Base-by-base conservation (phyloP, 2,797 vertebrate species). In the Natrix natrix region DNA sequence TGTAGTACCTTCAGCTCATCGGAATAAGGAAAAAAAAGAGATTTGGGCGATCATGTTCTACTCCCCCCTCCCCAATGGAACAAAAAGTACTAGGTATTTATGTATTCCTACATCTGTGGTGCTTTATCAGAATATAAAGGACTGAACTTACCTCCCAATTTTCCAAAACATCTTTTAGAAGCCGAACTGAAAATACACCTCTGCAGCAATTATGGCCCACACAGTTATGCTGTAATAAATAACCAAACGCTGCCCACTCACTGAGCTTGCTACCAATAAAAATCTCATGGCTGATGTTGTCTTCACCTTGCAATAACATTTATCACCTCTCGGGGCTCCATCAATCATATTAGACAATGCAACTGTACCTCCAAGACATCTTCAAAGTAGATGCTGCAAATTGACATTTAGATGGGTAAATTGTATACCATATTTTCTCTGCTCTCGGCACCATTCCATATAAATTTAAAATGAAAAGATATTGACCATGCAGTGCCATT, bases 161-260 rank as follows among this genome's bases (percentile, higher is more conserved):
- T 69, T 54, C 14, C 8, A 91, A 87, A 90, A 95, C 90, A 94
- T 94, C 78, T 92, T 78, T 94, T 86, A 69, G 90, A 37, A 86
- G 74, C 14, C 88, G 89, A 69, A 94, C 54, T 90, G 88, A 94
- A 95, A 94, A 7, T 90, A 87, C 48, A 93, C 95, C 88, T 0
- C 22, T 56, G 69, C 43, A 37, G 92, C 55, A 90, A 43, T 90
- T 88, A 91, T n/a, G 8, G 87, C 24, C 28, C 69, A 86, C 57
- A 95, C 86, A 83, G 78, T 92, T 92, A 92, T 13, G 4, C 90
- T 94, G 59, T 93, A 93, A 95, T 55, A 95, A 95, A 96, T 94
- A 87, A 92, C 3, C 93, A 94, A 32, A 91, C 92, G 95, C 86
- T 94, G 24, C 61, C 74, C 90, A 94, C 94, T 94, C 22, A 55